Evolutionary conservation across 2,888 invertebrate species (phyloP), one percentile per base, ranked within the genome.

Genomic region (Morpho helenor): DNA sequence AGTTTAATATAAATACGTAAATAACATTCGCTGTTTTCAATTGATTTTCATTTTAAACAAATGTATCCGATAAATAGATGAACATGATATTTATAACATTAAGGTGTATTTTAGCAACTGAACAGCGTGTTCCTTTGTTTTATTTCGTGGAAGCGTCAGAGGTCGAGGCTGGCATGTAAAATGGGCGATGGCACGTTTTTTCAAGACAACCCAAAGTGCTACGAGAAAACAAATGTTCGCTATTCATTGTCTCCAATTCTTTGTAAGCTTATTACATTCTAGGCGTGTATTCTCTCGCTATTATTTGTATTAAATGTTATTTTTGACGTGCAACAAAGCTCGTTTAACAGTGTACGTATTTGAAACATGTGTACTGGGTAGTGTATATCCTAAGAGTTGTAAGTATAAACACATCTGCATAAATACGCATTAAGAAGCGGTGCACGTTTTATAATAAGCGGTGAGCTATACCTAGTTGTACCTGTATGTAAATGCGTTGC

Each of bases 131-230:
- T 67, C 68, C 65, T 80, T 82, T 84, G 82, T 84, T 79, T 77
- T 68, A 72, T 73, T 86, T 84, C 84, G 75, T 57, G 73, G 84
- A 84, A 84, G 66, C 73, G 67, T 73, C 67, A 71, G 70, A 73
- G 70, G 72, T 75, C 75, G 74, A 71, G 74, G 48, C 73, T 71
- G 75, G 82, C 75, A 84, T 84, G 75, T 77, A 72, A 80, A 84
- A 75, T 68, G 71, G 68, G 68, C 65, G 67, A 59, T 66, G 67
- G 68, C 67, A 67, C 64, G 68, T 72, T 70, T 67, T 70, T 65
- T 68, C 53, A 63, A 63, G 52, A 43, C 64, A 42, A 59, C 55
- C 57, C 57, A 57, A 58, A 53, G 60, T 60, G 60, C 66, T 61
- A 56, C 56, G 59, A 62, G 66, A 68, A 67, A 69, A 67, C 66